Percentiles rank a stretch among this genome's conserved stretches.
Evolutionary conservation across 2,797 vertebrate genomes (phyloP).

Genomic region (Mormyrops attenuatus): DNA sequence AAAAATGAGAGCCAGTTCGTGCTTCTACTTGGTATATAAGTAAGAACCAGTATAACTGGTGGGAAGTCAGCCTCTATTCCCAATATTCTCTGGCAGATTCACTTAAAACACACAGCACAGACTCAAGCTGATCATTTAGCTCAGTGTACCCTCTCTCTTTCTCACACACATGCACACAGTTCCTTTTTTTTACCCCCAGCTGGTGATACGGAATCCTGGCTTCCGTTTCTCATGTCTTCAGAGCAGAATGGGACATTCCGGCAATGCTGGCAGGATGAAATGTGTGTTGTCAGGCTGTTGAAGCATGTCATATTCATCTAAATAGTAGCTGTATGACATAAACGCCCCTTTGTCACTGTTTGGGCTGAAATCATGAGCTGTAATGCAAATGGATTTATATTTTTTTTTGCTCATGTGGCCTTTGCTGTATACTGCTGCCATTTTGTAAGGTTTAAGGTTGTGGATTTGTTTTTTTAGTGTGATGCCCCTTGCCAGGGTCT

Average conservation of each 20-base stretch:
- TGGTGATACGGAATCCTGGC: background rate
- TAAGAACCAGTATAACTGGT: background rate
- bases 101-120: background rate
- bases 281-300: conserved; percentile 1
- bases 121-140: no score
- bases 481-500: background rate
- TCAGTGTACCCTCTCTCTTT: background rate
- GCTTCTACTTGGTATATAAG: background rate
- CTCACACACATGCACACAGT: background rate
- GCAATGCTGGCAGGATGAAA: background rate
- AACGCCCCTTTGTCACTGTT: background rate
- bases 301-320: background rate
- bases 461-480: background rate
- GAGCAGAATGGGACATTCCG: background rate
- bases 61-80: background rate
- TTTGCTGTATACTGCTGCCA: background rate
- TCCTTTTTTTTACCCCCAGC: background rate
- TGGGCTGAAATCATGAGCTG: background rate
- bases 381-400: background rate
- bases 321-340: background rate
- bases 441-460: background rate
- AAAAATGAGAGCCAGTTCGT: background rate
- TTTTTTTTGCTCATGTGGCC: background rate
- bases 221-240: conserved; percentile 11
- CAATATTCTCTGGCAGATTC: background rate